phyloP scores from a whole-genome alignment of 2,113 vertebrate species.

The Ramphastos sulfuratus region DNA sequence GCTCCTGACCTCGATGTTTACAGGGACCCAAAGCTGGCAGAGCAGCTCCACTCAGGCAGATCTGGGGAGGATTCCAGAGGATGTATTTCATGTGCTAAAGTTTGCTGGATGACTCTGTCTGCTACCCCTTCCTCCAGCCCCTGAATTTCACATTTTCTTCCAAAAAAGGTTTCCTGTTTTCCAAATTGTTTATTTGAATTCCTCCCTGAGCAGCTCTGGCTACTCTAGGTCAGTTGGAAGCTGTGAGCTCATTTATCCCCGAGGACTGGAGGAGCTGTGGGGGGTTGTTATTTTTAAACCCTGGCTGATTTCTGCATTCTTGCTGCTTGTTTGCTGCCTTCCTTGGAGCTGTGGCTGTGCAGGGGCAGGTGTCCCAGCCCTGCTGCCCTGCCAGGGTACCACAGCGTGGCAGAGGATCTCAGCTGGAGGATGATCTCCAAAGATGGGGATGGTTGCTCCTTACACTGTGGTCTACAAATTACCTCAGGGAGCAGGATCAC shows the following conservation, averaged over 20 bases:
- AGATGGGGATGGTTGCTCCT: background rate
- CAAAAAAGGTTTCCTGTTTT: slow-evolving; percentile 65
- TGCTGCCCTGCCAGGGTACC: background rate
- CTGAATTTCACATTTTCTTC: slow-evolving; percentile 56
- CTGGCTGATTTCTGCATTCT: slow-evolving; percentile 14
- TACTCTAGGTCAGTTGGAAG: background rate
- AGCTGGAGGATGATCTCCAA: background rate
- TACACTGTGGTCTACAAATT: background rate
- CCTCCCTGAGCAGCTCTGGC: background rate
- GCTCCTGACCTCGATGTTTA: background rate
- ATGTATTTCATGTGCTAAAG: slow-evolving; percentile 37
- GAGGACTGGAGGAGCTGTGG: background rate
- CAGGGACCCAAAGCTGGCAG: background rate
- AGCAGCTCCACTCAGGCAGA: background rate
- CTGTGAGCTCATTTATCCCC: slow-evolving; percentile 48
- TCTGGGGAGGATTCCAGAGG: slow-evolving; percentile 31
- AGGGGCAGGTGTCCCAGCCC: background rate
- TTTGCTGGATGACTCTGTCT: slow-evolving; percentile 49
- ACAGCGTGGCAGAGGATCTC: background rate
- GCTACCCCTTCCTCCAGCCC: background rate
- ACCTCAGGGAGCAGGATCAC: too few species aligned
- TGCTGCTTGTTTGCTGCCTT: background rate
- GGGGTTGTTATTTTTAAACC: slow-evolving; percentile 42
- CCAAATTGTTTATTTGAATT: slow-evolving; percentile 46
- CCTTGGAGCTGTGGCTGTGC: background rate